A percentile compares a stretch with the other conserved stretches of the same genome.
phyloP scores from a whole-genome alignment of 2,797 vertebrate species.

The Martes flavigula region DNA sequence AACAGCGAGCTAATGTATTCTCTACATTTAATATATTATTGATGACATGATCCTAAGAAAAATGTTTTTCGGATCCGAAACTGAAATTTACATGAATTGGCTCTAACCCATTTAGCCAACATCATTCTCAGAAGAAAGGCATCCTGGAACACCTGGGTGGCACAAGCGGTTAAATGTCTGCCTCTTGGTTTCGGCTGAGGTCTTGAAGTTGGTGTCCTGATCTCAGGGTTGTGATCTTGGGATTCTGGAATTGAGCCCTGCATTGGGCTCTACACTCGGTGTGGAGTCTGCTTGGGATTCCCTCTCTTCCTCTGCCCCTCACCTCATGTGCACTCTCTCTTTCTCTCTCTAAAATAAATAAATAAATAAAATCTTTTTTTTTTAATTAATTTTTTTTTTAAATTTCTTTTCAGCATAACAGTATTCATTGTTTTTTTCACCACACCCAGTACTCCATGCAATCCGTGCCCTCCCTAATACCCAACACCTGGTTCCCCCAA shows the following conservation, averaged over 20 bases:
- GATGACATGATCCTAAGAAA: neutral
- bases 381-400: too few relatives aligned
- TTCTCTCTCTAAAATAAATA: neutral
- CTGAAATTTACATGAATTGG: neutral
- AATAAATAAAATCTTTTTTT: neutral
- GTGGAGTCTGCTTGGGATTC: neutral
- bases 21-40: neutral
- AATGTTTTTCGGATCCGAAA: neutral
- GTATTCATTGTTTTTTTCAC: too few relatives aligned
- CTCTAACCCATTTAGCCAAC: neutral
- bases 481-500: too few relatives aligned
- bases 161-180: accelerated
- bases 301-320: neutral
- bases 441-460: too few relatives aligned
- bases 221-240: neutral
- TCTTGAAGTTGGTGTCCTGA: neutral
- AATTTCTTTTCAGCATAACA: too few relatives aligned
- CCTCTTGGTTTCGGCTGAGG: neutral
- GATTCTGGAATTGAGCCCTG: neutral
- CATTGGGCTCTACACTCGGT: neutral
- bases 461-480: too few relatives aligned
- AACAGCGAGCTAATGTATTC: neutral
- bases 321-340: neutral
- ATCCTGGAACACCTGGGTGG: neutral
- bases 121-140: neutral